A percentile compares a stretch with the other conserved stretches of the same genome.
Conservation (phyloP, 2,888 invertebrate species). For the Acholoe squamosa region DNA sequence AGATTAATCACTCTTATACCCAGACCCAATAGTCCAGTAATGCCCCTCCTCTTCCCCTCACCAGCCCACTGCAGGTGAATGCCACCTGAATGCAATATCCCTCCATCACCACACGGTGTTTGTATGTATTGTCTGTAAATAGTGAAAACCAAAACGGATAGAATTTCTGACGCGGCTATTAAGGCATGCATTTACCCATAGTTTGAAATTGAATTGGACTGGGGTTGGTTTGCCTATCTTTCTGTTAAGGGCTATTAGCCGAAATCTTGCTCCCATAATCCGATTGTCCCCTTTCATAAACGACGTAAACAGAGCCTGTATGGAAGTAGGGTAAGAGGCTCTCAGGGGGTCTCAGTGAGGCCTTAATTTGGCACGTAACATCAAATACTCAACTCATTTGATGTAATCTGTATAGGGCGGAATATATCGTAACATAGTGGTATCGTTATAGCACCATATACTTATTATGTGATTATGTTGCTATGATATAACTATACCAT, state of each 20-base stretch:
- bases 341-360: too few relatives aligned
- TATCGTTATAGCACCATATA: too few relatives aligned
- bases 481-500: too few relatives aligned
- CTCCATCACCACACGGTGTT: neutral
- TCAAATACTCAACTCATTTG: too few relatives aligned
- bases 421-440: too few relatives aligned
- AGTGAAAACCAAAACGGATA: constrained; percentile 12
- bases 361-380: too few relatives aligned
- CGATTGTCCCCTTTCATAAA: neutral
- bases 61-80: neutral
- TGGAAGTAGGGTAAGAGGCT: too few relatives aligned
- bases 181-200: neutral
- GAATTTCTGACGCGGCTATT: neutral
- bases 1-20: constrained; percentile 45
- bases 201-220: neutral
- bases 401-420: too few relatives aligned
- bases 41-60: neutral
- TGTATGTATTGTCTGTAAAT: constrained; percentile 7
- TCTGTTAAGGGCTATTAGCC: neutral
- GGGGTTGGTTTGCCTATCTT: neutral
- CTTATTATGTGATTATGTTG: too few relatives aligned
- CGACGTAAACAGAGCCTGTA: neutral
- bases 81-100: neutral
- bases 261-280: neutral
- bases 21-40: constrained; percentile 27